phyloP scores from a whole-genome alignment of 2,797 vertebrate genomes.

The Taenioides sp. region DNA sequence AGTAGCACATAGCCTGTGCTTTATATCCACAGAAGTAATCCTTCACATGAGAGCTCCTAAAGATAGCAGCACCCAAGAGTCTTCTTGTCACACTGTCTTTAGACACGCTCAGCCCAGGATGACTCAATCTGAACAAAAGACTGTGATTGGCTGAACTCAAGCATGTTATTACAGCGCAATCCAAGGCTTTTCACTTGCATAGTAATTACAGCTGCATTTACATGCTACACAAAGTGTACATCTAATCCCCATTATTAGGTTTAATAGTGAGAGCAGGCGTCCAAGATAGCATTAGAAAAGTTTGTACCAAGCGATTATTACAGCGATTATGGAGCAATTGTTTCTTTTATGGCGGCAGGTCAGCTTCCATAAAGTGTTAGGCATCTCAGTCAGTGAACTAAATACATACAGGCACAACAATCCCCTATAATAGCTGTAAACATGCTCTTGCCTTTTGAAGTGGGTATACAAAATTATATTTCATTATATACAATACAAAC shows the following conservation, averaged over 20 bases:
- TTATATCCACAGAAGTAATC: constrained; percentile 54
- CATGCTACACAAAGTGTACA: constrained; percentile 70
- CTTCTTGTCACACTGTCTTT: constrained; percentile 65
- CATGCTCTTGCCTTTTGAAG: constrained; percentile 2
- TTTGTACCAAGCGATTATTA: constrained; percentile 61
- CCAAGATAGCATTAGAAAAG: constrained; percentile 36
- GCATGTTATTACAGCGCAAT: constrained; percentile 68
- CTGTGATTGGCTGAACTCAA: constrained; percentile 67
- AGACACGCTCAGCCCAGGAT: constrained; percentile 62
- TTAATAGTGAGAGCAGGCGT: constrained; percentile 51
- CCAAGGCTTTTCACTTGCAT: constrained; percentile 56
- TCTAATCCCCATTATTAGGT: constrained; percentile 68
- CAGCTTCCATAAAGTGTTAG: constrained; percentile 39
- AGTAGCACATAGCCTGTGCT: constrained; percentile 43
- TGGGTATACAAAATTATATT: constrained; percentile 23
- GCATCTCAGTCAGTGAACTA: constrained; percentile 34
- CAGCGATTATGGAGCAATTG: constrained; percentile 61
- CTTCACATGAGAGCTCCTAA: constrained; percentile 65
- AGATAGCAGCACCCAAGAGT: constrained; percentile 66
- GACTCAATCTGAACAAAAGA: constrained; percentile 73
- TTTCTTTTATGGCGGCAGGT: constrained; percentile 48
- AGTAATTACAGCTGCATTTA: constrained; percentile 67
- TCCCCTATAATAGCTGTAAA: background rate
- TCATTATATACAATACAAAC: constrained; percentile 29
- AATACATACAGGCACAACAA: constrained; percentile 14